Conservation (phyloP, 2,113 vertebrate species). For the Eleginops maclovinus region DNA sequence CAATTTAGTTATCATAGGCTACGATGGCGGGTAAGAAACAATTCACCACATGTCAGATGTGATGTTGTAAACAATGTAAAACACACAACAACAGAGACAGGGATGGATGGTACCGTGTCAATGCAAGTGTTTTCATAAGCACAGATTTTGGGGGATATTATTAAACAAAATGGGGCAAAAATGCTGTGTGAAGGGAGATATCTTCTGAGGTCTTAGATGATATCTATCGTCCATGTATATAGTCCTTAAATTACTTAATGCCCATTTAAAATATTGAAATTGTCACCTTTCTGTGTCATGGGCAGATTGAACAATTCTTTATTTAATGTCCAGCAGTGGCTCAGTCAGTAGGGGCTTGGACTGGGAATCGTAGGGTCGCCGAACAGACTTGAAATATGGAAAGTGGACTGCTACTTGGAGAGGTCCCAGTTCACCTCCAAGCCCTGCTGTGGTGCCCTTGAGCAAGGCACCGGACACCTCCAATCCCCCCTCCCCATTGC, state of each 20-base stretch:
- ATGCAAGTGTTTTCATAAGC: background rate
- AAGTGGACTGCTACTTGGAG: too few species aligned
- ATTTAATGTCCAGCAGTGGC: too few species aligned
- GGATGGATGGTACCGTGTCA: constrained; percentile 25
- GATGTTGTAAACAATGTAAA: constrained; percentile 39
- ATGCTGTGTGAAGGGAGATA: background rate
- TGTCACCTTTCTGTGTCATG: background rate
- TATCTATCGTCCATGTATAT: background rate
- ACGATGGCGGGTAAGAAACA: constrained; percentile 25
- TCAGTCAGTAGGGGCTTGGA: too few species aligned
- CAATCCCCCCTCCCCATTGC: too few species aligned
- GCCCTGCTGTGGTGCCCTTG: too few species aligned
- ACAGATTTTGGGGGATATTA: background rate
- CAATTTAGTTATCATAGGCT: constrained; percentile 62
- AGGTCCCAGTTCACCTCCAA: too few species aligned
- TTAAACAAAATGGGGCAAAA: background rate
- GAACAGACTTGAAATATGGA: too few species aligned
- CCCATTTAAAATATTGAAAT: background rate
- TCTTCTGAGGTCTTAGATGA: background rate
- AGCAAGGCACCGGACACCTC: too few species aligned
- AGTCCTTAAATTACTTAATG: background rate
- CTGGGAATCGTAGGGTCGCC: too few species aligned
- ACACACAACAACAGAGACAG: constrained; percentile 16
- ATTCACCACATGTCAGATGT: constrained; percentile 25
- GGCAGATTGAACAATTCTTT: background rate